Base-by-base conservation (phyloP, 2,797 vertebrate species). In the Macropodus opercularis region DNA sequence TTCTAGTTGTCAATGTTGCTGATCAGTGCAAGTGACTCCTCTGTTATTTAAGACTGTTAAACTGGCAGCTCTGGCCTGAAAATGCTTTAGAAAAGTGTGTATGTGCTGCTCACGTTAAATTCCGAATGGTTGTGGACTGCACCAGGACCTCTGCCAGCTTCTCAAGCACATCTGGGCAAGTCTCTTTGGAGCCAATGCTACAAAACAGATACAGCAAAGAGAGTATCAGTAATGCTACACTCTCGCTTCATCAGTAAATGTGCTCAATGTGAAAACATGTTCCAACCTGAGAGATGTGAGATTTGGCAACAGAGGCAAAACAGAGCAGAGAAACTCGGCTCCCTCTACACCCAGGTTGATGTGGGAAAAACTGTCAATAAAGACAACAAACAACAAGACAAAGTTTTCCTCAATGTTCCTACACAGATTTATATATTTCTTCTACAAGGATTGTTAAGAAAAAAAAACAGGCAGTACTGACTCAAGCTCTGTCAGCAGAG, bases 271-370 rank as follows among this genome's bases (percentile, higher is more conserved):
- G 21, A 36, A 12, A 15, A 38, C 57, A 6, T 4, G 14, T n/a
- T 65, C 58, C 69, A 26, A 97, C 96, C 88, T 87, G 79, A 98
- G 89, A 5, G 51, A 91, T 65, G 82, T 91, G 69, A 98, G 90
- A n/a, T 84, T 79, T 43, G 82, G 70, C 42, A 95, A 72, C 7
- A 14, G 70, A 0, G 83, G 79, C 51, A 96, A 84, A 47, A 91
- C 35, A 26, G 53, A 73, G 4, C 73, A 77, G 1, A 97, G 76
- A 29, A 87, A 84, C 53, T 83, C 70, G 40, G 82, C 84, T 60
- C 93, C 92, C 9, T 76, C 60, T 8, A 38, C 7, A 0, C 72
- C 89, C 43, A 96, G 83, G 12, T 53, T 85, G 64, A 92, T 80
- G 19, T 88, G 79, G 49, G 90, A 95, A 56, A 94, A 91, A 11